These are phyloP conservation scores for Ammodytes marinus DNA, from an alignment of 2,113 vertebrate genomes.

Conservation along the genomic window DNA sequence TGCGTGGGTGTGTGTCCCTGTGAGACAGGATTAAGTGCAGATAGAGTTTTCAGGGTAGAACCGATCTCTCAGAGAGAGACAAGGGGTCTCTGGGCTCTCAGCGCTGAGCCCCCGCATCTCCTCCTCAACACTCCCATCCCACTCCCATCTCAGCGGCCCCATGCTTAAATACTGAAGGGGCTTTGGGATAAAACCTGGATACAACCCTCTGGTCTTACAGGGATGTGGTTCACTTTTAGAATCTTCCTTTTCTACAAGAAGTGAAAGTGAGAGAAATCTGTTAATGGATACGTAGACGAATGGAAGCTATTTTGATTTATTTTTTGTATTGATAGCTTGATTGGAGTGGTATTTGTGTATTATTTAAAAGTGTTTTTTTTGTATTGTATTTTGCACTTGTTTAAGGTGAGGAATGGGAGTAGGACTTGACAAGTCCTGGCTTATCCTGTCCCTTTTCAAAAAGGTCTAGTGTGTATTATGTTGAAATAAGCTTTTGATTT, in stretches of 20 bases:
- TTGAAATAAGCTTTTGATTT: too few species aligned
- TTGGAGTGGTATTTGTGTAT: too few species aligned
- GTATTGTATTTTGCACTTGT: too few species aligned
- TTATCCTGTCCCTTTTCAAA: too few species aligned
- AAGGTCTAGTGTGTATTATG: too few species aligned
- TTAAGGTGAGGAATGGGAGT: too few species aligned
- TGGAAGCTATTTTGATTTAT: neutral
- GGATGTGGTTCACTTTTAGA: slow-evolving; percentile 56
- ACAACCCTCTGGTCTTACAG: slow-evolving; percentile 28
- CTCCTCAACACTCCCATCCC: slow-evolving; percentile 44
- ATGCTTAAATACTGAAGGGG: slow-evolving; percentile 53
- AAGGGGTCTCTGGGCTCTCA: slow-evolving; percentile 69
- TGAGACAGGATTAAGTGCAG: slow-evolving; percentile 73
- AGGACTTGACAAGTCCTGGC: too few species aligned
- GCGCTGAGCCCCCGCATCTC: slow-evolving; percentile 56
- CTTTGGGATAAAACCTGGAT: slow-evolving; percentile 60
- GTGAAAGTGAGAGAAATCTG: slow-evolving; percentile 31
- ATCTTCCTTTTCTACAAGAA: slow-evolving; percentile 25
- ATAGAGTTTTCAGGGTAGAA: slow-evolving; percentile 78
- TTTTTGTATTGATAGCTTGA: too few species aligned
- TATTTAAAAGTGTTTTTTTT: too few species aligned
- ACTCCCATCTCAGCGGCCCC: slow-evolving; percentile 43
- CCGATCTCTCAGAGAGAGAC: slow-evolving; percentile 68
- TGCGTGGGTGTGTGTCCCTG: slow-evolving; percentile 60
- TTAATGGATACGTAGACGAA: slow-evolving; percentile 34